Percentiles rank a stretch among this genome's conserved stretches.
Conservation (phyloP, 2,797 vertebrate genomes). For the Anabacerthia variegaticeps region DNA sequence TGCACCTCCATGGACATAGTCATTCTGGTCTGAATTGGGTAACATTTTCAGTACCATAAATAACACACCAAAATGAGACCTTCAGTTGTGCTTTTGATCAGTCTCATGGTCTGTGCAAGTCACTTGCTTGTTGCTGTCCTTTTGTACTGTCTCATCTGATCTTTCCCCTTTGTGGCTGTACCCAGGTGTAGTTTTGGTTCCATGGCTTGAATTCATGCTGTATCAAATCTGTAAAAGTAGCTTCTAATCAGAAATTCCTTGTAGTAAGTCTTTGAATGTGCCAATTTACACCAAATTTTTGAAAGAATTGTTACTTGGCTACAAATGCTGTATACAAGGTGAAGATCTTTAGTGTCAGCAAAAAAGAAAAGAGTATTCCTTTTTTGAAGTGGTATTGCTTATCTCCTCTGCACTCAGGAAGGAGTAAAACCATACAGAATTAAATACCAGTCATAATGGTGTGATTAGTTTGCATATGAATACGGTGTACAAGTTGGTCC, state of each 20-base stretch:
- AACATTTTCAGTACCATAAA: neutral
- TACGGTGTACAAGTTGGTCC: neutral
- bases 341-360: neutral
- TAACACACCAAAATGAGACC: neutral
- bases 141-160: neutral
- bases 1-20: neutral
- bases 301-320: neutral
- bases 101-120: neutral
- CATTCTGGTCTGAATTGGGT: neutral
- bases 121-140: neutral
- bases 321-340: neutral
- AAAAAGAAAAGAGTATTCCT: neutral
- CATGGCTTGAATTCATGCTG: neutral
- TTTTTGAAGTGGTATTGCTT: neutral
- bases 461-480: neutral
- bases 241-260: neutral
- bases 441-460: neutral
- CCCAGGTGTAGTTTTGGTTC: neutral
- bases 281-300: neutral
- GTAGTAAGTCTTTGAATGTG: neutral
- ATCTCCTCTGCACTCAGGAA: neutral
- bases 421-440: neutral
- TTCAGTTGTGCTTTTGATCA: neutral
- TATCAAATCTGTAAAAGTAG: neutral
- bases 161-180: neutral